Evolutionary conservation across 23 tunicate species (phyloP).

Genomic region (Diplosoma virens): DNA sequence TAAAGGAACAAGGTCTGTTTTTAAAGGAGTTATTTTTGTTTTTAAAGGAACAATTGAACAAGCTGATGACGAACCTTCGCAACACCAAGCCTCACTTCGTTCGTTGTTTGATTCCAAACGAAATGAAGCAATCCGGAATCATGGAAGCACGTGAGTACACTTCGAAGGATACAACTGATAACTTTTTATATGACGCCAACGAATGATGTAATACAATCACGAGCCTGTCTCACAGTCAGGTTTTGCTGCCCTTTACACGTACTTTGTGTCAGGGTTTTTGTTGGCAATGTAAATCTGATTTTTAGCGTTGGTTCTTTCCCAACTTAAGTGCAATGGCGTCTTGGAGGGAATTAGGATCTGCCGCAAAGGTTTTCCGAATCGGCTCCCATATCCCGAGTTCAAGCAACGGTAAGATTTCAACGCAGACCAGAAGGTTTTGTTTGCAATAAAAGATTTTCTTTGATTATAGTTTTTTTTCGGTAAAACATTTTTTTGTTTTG

Average conservation of each 20-base stretch:
- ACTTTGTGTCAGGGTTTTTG: no score
- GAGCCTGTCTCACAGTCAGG: no score
- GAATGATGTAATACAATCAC: no score
- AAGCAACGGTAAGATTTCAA: slow-evolving; percentile 85
- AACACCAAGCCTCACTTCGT: slow-evolving; percentile 98
- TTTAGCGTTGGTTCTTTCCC: slow-evolving; percentile 75
- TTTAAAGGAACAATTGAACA: slow-evolving; percentile 76
- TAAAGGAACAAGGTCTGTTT: not conserved
- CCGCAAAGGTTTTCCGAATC: slow-evolving; percentile 95
- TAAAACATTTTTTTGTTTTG: no score
- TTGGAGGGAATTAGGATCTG: slow-evolving; percentile 96
- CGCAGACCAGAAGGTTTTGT: no score
- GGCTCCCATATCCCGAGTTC: slow-evolving; percentile 93
- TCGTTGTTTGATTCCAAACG: slow-evolving; percentile 97
- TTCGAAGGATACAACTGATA: no score
- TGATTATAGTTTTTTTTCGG: no score
- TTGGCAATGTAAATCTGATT: no score
- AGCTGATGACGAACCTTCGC: slow-evolving; percentile 94
- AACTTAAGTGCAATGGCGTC: slow-evolving; percentile 96
- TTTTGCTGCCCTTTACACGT: no score
- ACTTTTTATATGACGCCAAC: no score
- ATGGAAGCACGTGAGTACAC: slow-evolving; percentile 84
- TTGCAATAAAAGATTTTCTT: no score
- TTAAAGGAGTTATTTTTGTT: not conserved
- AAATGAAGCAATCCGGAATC: slow-evolving; percentile 77